A percentile compares a stretch with the other conserved stretches of the same genome.
These are phyloP conservation scores for Periophthalmodon schlosseri DNA, from an alignment of 2,113 vertebrate species.

Conservation along the genomic window DNA sequence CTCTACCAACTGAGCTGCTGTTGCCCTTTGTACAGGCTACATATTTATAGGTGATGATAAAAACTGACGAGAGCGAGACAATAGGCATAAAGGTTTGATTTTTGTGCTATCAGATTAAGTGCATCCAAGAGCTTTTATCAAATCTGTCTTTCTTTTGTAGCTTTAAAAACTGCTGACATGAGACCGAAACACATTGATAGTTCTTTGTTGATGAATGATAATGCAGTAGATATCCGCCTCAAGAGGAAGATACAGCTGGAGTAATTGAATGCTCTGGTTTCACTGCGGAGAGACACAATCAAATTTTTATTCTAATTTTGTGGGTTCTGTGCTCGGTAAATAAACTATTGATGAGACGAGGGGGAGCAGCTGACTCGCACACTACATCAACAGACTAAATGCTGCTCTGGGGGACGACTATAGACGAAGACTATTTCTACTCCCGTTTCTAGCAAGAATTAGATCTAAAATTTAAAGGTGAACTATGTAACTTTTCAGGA, in stretches of 20 bases:
- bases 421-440: neutral
- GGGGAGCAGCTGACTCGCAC: constrained; percentile 47
- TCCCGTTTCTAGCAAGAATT: neutral
- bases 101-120: neutral
- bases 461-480: neutral
- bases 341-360: constrained; percentile 49
- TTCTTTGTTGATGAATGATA: constrained; percentile 46
- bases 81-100: neutral
- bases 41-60: neutral
- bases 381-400: constrained; percentile 39
- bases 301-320: constrained; percentile 55
- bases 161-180: constrained; percentile 26
- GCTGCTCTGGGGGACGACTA: neutral
- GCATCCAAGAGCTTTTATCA: neutral
- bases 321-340: constrained; percentile 38
- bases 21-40: neutral
- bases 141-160: neutral
- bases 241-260: constrained; percentile 16
- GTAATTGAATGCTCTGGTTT: constrained; percentile 37
- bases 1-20: too few relatives aligned
- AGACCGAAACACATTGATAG: neutral
- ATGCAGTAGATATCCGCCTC: constrained; percentile 39
- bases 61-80: neutral
- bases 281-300: constrained; percentile 35
- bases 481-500: too few relatives aligned